Conservation (phyloP, 2,113 vertebrate genomes). For the Pelecanoides urinatrix region DNA sequence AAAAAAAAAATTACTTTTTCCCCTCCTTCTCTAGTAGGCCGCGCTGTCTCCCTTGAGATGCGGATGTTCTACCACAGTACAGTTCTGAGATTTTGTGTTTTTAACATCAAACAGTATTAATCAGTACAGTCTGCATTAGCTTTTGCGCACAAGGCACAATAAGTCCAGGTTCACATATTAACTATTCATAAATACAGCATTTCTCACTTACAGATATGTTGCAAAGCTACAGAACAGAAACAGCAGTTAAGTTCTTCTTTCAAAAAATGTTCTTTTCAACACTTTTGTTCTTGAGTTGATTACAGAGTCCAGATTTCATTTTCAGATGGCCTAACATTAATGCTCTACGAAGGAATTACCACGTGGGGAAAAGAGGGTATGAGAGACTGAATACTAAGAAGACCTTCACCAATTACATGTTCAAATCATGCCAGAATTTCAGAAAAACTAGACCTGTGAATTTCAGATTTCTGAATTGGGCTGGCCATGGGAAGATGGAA, state of each 20-base stretch:
- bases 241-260: neutral
- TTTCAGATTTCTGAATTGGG: neutral
- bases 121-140: neutral
- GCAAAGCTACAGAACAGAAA: neutral
- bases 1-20: neutral
- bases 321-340: neutral
- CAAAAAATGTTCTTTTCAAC: neutral
- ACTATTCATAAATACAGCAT: neutral
- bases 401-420: neutral
- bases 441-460: neutral
- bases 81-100: neutral
- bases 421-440: neutral
- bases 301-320: neutral
- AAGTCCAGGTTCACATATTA: neutral
- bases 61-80: neutral
- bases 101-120: neutral
- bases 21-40: neutral
- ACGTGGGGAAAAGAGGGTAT: neutral
- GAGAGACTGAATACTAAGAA: neutral
- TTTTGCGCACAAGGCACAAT: conserved; percentile 40
- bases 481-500: neutral
- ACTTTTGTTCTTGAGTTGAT: neutral
- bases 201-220: neutral
- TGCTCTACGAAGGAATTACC: neutral
- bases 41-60: neutral